Base-by-base conservation (phyloP, 2,113 vertebrate species). In the Opisthocomus hoazin region DNA sequence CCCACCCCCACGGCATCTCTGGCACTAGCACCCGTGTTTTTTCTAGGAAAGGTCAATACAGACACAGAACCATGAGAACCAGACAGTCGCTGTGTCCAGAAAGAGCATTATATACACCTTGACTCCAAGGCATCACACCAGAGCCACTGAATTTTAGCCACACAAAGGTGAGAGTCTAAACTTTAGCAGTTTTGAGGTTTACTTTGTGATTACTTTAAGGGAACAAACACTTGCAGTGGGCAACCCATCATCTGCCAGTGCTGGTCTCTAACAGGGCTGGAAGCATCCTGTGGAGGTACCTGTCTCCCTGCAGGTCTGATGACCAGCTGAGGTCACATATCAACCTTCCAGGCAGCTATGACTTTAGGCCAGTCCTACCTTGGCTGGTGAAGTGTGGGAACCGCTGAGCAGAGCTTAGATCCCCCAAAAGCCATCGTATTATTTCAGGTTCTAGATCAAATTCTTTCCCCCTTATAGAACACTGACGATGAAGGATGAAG, bases 41-140 rank as follows among this genome's bases (percentile, higher is more conserved):
- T 81, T 34, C 51, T 74, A 75, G 23, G 48, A 75, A 75, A 80
- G 10, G 11, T 60, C 50, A 50, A 12, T 41, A 57, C 3, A 66
- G 56, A 41, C 34, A 78, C 34, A 45, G 26, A 70, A 9, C 7
- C 21, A 30, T 39, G 54, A 81, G 36, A 37, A 65, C 15, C 16
- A 81, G 36, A 6, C 7, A 43, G 6, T 60, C 0, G 0, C 5
- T 32, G 4, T 61, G 10, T n/a, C 27, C 65, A 70, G 32, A 74
- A 21, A 58, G 24, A 69, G 9, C 50, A 29, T 48, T 69, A 65
- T 3, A 29, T 7, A 7, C 12, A 10, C 4, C 0, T 11, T 46
- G 50, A 66, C 54, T 41, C 41, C 30, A 90, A 29, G 5, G 11
- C 6, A 22, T 39, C 36, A 68, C 21, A 36, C 30, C 17, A 51